Evolutionary conservation across 2,113 vertebrate species (phyloP).

Genomic region (Microtus pennsylvanicus): DNA sequence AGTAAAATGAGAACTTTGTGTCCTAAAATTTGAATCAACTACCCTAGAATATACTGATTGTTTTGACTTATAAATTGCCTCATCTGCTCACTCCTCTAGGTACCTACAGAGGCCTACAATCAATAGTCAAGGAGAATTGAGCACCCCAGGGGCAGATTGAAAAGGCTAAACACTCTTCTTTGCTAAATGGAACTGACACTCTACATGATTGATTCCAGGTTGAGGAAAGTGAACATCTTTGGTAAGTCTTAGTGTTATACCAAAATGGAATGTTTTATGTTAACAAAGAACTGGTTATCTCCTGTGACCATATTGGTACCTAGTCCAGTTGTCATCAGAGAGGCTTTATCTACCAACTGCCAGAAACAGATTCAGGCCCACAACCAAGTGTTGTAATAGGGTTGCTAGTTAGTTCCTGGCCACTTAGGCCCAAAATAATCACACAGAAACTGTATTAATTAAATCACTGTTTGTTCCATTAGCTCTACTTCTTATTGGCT

Average conservation of each 20-base stretch:
- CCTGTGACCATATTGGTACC: not conserved
- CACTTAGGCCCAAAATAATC: no score
- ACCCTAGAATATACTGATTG: not conserved
- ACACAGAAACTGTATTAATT: no score
- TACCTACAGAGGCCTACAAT: not conserved
- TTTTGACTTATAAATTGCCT: not conserved
- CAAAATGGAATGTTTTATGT: not conserved
- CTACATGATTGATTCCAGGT: not conserved
- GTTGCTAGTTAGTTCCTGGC: no score
- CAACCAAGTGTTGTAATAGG: not conserved
- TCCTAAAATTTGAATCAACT: constrained; percentile 4
- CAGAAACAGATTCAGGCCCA: not conserved
- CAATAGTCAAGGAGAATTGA: not conserved
- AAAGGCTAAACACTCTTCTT: not conserved
- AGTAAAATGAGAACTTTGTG: not conserved
- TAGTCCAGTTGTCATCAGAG: not conserved
- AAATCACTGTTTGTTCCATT: no score
- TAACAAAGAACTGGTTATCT: not conserved
- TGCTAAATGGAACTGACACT: not conserved
- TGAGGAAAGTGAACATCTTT: not conserved
- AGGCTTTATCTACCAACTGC: not conserved
- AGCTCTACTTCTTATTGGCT: no score
- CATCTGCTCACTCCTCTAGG: not conserved
- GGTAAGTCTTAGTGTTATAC: not conserved
- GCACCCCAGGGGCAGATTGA: not conserved